A percentile compares a stretch with the other conserved stretches of the same genome.
These are phyloP conservation scores for Takifugu rubripes DNA, from an alignment of 2,797 vertebrate genomes.

Conservation along the genomic window DNA sequence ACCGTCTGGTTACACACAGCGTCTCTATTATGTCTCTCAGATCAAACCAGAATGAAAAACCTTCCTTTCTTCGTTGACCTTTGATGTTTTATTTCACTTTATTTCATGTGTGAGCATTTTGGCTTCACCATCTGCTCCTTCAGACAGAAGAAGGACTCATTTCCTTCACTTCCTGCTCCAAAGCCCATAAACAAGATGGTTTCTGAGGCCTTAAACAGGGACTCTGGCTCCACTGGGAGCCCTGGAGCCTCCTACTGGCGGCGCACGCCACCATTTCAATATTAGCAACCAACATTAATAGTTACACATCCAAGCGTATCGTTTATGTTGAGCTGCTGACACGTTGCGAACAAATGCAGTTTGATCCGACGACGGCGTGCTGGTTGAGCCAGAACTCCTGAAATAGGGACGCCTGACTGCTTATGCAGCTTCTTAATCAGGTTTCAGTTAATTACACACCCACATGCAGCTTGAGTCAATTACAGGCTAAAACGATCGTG, in stretches of 20 bases:
- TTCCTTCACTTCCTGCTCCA: slow-evolving; percentile 9
- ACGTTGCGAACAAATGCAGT: too few relatives aligned
- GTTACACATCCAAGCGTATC: too few relatives aligned
- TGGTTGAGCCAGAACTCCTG: slow-evolving; percentile 1
- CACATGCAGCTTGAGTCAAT: slow-evolving; percentile 58
- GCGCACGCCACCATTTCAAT: background rate
- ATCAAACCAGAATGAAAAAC: background rate
- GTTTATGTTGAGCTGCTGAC: too few relatives aligned
- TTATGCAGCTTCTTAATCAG: slow-evolving; percentile 54
- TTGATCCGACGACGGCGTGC: too few relatives aligned
- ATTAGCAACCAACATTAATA: too few relatives aligned
- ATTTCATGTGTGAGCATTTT: slow-evolving; percentile 16
- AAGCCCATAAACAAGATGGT: slow-evolving; percentile 8
- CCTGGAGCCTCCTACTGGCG: slow-evolving; percentile 7
- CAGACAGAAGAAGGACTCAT: slow-evolving; percentile 22
- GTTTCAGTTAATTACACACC: slow-evolving; percentile 61
- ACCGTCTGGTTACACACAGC: background rate
- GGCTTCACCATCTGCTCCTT: slow-evolving; percentile 26
- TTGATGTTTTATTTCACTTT: background rate
- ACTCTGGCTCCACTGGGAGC: background rate
- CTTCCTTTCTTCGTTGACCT: background rate
- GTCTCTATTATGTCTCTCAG: background rate
- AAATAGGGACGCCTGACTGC: slow-evolving; percentile 13
- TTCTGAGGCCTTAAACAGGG: slow-evolving; percentile 5
- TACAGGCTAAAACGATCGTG: slow-evolving; percentile 45